A percentile compares a stretch with the other conserved stretches of the same genome.
Conservation (phyloP, 2,113 vertebrate genomes). For the Clarias macrocephalus region DNA sequence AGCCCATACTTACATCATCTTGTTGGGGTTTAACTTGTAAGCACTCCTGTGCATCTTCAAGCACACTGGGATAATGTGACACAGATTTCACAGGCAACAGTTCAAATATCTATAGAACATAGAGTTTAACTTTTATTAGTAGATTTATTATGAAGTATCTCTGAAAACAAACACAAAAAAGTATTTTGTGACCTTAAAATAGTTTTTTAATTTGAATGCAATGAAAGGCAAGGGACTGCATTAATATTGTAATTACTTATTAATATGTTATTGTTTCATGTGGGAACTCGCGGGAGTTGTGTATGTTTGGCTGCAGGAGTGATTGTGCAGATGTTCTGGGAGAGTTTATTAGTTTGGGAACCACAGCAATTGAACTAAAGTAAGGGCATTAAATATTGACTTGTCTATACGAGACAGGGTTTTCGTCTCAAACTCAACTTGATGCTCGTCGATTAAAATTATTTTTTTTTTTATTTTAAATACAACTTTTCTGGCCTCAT, state of each 20-base stretch:
- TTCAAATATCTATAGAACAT: constrained; percentile 62
- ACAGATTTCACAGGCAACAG: constrained; percentile 59
- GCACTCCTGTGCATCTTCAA: background rate
- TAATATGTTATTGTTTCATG: background rate
- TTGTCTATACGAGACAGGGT: no score
- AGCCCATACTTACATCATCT: background rate
- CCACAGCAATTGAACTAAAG: no score
- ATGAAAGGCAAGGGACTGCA: background rate
- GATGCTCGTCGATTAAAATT: no score
- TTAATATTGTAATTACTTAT: background rate
- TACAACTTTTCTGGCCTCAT: no score
- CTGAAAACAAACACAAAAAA: background rate
- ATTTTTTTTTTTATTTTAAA: no score
- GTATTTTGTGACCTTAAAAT: background rate
- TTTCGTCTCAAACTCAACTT: no score
- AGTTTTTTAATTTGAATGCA: background rate
- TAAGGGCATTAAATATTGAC: no score
- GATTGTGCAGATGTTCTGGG: no score
- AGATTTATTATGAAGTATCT: background rate
- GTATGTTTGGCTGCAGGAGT: no score
- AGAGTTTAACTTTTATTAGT: background rate
- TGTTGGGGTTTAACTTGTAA: background rate
- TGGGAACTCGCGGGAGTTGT: no score
- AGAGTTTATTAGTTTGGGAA: no score
- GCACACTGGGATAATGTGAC: background rate